phyloP scores from a whole-genome alignment of 1,140 invertebrate genomes.

The Aphelinus atriplicis region DNA sequence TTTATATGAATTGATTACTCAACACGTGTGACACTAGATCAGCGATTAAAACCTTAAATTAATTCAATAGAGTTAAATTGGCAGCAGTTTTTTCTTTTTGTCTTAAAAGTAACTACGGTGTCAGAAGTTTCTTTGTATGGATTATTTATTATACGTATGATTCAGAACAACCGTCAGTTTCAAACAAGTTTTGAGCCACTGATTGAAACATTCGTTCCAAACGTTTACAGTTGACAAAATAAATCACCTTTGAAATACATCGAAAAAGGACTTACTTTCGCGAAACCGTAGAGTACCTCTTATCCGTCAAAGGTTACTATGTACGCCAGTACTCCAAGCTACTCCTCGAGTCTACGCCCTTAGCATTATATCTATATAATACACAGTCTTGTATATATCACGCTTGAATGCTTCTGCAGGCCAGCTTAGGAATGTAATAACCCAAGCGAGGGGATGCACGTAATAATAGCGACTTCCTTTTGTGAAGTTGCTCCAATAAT shows the following conservation, averaged over 20 bases:
- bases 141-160: no score
- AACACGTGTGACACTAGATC: no score
- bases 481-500: not conserved
- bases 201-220: no score
- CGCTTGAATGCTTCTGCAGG: not conserved
- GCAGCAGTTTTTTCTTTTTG: no score
- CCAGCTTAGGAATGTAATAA: conserved; percentile 30
- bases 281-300: conserved; percentile 12
- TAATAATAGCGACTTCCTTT: not conserved
- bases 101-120: no score
- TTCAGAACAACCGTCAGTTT: no score
- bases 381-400: not conserved
- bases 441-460: conserved; percentile 1
- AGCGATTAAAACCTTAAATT: no score
- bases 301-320: conserved; percentile 24
- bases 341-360: not conserved
- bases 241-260: not conserved
- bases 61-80: no score
- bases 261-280: conserved; percentile 13
- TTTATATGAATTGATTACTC: no score
- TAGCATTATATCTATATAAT: not conserved
- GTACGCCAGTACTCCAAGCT: not conserved
- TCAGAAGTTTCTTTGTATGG: no score
- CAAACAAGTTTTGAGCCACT: no score
- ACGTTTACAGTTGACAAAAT: no score